Evolutionary conservation across 2,797 vertebrate species (phyloP).

Genomic region (Picus viridis): DNA sequence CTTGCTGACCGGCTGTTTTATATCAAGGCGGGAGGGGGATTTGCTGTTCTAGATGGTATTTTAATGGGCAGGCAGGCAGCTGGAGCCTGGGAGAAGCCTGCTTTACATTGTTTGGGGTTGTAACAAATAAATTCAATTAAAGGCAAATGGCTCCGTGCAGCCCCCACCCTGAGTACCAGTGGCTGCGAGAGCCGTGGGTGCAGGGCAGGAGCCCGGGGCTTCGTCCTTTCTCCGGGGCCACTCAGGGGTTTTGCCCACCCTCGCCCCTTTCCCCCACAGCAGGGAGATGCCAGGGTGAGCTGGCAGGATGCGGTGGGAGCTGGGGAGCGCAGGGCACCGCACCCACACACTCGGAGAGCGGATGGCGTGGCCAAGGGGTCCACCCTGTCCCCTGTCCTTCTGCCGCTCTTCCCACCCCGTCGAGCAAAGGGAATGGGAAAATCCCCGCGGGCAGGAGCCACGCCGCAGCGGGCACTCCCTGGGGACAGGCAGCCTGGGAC

Average conservation of each 20-base stretch:
- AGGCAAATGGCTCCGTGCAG: conserved; percentile 60
- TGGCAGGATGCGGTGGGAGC: not conserved
- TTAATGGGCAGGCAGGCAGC: conserved; percentile 74
- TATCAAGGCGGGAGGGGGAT: conserved; percentile 70
- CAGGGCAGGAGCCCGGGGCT: not conserved
- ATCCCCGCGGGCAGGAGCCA: not conserved
- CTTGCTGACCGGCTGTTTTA: conserved; percentile 70
- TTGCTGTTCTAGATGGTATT: conserved; percentile 74
- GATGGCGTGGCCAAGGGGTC: not conserved
- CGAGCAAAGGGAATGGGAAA: conserved; percentile 1
- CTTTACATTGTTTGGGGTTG: conserved; percentile 75
- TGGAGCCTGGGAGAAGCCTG: conserved; percentile 73
- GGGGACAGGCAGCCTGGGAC: conserved; percentile 22
- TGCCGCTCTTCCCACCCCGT: not conserved
- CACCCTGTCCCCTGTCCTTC: not conserved
- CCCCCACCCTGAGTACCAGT: conserved; percentile 34
- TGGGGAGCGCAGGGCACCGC: not conserved
- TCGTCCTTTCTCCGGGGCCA: not conserved
- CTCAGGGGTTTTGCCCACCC: not conserved
- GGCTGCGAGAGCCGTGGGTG: not conserved
- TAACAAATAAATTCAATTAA: conserved; percentile 75
- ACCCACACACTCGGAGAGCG: not conserved
- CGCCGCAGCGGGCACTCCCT: not conserved
- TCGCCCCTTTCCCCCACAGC: not conserved
- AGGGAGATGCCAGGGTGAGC: not conserved